A percentile compares a stretch with the other conserved stretches of the same genome.
These are phyloP conservation scores for Hippoglossus stenolepis DNA, from an alignment of 2,113 vertebrate species.

Conservation along the genomic window DNA sequence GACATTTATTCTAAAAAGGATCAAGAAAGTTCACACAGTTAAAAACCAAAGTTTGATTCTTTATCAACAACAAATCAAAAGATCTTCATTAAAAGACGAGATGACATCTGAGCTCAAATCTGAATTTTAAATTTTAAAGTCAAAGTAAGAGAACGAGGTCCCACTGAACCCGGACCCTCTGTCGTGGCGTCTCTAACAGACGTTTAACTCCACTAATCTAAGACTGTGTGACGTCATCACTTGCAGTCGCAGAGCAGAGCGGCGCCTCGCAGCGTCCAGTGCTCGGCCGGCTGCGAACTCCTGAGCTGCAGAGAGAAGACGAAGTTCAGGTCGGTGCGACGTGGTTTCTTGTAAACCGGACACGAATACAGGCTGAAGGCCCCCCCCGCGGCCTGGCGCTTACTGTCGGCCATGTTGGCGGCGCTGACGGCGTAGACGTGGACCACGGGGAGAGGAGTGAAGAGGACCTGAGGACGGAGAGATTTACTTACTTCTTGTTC, in stretches of 20 bases:
- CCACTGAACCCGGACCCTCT: too few species aligned
- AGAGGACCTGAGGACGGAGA: slow-evolving; percentile 81
- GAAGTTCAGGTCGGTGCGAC: slow-evolving; percentile 86
- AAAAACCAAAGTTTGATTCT: too few species aligned
- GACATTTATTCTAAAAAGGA: too few species aligned
- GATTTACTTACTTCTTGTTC: not conserved
- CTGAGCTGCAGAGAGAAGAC: slow-evolving; percentile 84
- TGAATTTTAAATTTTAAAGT: too few species aligned
- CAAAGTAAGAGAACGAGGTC: too few species aligned
- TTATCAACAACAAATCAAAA: too few species aligned
- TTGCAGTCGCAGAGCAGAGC: slow-evolving; percentile 87
- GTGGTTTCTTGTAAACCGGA: slow-evolving; percentile 88
- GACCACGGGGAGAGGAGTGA: slow-evolving; percentile 86
- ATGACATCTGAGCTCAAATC: too few species aligned
- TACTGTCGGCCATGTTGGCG: slow-evolving; percentile 53
- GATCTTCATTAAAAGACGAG: too few species aligned
- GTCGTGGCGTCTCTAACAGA: too few species aligned
- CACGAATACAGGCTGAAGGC: slow-evolving; percentile 78
- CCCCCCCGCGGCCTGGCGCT: slow-evolving; percentile 36
- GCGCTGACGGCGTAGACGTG: slow-evolving; percentile 86
- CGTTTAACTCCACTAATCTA: too few species aligned
- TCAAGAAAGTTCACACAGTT: too few species aligned
- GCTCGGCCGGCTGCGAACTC: slow-evolving; percentile 80
- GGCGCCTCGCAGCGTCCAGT: slow-evolving; percentile 86
- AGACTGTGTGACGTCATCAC: slow-evolving; percentile 38